These are phyloP conservation scores for Schizopygopsis pylzovi DNA, from an alignment of 2,797 vertebrate genomes.

Conservation along the genomic window DNA sequence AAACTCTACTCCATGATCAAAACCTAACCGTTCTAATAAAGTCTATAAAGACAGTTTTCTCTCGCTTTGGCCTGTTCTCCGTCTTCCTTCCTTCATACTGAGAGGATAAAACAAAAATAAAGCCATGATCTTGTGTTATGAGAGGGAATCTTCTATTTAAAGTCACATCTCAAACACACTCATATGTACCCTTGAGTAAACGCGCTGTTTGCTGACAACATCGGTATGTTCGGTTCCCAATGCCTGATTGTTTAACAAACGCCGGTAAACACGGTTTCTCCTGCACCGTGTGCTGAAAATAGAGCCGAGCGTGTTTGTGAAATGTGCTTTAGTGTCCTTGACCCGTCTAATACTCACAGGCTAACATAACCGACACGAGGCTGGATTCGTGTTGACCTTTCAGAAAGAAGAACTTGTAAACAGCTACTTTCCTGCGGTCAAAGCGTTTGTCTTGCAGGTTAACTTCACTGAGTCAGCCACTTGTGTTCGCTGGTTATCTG, in stretches of 20 bases:
- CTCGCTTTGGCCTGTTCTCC: too few species aligned
- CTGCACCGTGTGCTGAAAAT: conserved; percentile 6
- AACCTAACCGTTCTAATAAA: neutral
- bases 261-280: conserved; percentile 7
- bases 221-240: neutral
- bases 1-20: neutral
- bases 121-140: too few species aligned
- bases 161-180: neutral
- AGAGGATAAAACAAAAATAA: neutral
- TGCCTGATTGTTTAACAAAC: neutral
- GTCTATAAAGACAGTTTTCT: neutral
- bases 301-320: conserved; percentile 33
- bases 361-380: neutral
- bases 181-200: neutral
- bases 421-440: neutral
- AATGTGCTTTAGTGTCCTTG: conserved; percentile 20
- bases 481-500: conserved; percentile 1
- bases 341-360: conserved; percentile 15
- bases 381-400: conserved; percentile 46
- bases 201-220: neutral
- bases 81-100: neutral
- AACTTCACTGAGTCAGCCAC: neutral
- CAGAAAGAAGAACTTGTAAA: conserved; percentile 29
- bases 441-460: neutral
- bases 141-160: neutral